Base-by-base conservation (phyloP, 1,140 invertebrate genomes). In the Sarcophaga bullata region DNA sequence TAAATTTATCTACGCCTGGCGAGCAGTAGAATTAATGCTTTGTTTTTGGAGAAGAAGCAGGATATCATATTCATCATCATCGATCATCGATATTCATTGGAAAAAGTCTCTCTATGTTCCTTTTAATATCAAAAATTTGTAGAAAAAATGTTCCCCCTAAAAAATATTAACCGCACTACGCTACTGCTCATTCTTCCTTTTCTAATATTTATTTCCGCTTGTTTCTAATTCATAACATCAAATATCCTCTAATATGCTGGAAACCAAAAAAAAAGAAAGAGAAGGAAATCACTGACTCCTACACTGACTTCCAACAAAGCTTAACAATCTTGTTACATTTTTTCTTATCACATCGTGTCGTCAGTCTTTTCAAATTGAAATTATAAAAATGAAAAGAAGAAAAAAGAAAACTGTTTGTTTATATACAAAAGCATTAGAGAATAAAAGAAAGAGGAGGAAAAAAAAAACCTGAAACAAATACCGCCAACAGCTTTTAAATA, bases 171-270 rank as follows among this genome's bases (percentile, higher is more conserved):
- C 25, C 8, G 8, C 19, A 9, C 62, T 68, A 17, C 62, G 62
- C 62, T n/a, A 4, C 73, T 48, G 6, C 6, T 17, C 25, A 37
- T 15, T 11, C 3, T 15, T 8, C 46, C 8, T 76, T 8, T 11
- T 2, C 73, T 76, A 76, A 48, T 47, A 13, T 76, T 76, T 19
- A 19, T 68, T 68, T 58, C 68, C 52, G 49, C 47, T n/a, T 52
- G 15, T 49, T 48, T 80, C 17, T 80, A 52, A 80, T 49, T 80
- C 76, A 80, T 54, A 19, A 80, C 54, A 81, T 81, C 68, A 37
- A 81, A 62, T 81, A 68, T 82, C 73, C 54, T 85, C 81, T 82
- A 81, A 46, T 73, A 68, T 68, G 9, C 17, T 19, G 17, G 47
- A 48, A 13, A 46, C 73, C 8, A 7, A 48, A 76, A 76, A 73